Base-by-base conservation (phyloP, 1,140 invertebrate genomes). In the Orchestia grillus region DNA sequence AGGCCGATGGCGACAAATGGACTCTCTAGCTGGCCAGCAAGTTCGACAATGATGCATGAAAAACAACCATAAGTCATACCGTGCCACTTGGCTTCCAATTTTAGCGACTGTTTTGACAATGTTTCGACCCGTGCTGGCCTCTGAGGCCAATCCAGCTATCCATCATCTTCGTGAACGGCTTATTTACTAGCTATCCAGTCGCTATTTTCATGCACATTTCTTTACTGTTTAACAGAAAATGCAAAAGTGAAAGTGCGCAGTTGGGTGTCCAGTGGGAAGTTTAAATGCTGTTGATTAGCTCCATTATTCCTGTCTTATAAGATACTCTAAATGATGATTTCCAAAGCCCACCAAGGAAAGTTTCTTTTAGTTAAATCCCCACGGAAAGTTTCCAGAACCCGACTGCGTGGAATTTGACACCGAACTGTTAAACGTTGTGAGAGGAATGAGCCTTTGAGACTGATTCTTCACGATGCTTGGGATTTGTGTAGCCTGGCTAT, bases 41-140 rank as follows among this genome's bases (percentile, higher is more conserved):
- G 44, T 94, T 94, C 92, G 44, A 94, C 92, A 94, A 94, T 94
- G 92, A 94, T 94, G 92, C 92, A 94, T 94, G 92, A 94, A 94
- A 94, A 94, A 94, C 92, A 94, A 45, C 92, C 92, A 94, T 94
- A 94, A 94, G 47, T 94, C 92, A 94, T 94, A 6, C 44, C 44
- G 11, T 94, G 92, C 92, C 92, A 94, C 92, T 45, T 44, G 92
- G 43, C 92, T 94, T 94, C 92, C 92, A 94, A 47, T 44, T 94
- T 47, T 94, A 94, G 92, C 92, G 92, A 47, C 92, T 94, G 92
- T 94, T 94, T 94, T 94, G 92, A 94, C 92, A 94, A 44, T 94
- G 41, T 47, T 94, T 40, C 44, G 88, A 90, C 16, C 88, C 43
- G 16, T 90, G 88, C 88, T 90, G 41, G 88, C 88, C 43, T 41